Percentiles rank a stretch among this genome's conserved stretches.
Conservation (phyloP, 2,888 invertebrate species). For the Dioctria linearis region DNA sequence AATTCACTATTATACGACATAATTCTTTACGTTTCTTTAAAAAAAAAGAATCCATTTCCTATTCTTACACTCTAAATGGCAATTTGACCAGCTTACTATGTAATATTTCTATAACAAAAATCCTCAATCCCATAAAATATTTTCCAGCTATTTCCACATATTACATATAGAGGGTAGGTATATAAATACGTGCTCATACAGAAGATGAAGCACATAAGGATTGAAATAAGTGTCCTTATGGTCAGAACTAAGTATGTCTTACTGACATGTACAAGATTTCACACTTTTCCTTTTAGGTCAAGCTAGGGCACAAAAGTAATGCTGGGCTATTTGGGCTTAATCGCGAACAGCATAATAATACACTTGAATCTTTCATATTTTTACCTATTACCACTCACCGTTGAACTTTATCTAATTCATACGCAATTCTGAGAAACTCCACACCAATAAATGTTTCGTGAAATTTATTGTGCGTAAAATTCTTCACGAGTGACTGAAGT, state of each 20-base stretch:
- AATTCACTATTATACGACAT: too few species aligned
- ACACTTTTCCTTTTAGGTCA: constrained; percentile 26
- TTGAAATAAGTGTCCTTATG: constrained; percentile 37
- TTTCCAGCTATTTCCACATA: constrained; percentile 27
- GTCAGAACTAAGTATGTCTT: constrained; percentile 33
- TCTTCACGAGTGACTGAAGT: constrained; percentile 3
- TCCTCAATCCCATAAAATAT: background rate
- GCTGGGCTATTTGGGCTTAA: constrained; percentile 18
- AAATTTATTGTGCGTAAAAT: constrained; percentile 45
- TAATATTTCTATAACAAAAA: background rate
- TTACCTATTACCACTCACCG: background rate
- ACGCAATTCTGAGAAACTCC: background rate
- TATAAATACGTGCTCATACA: constrained; percentile 30
- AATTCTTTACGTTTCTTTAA: too few species aligned
- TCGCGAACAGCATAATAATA: constrained; percentile 35
- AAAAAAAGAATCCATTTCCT: background rate
- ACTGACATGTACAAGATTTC: constrained; percentile 44
- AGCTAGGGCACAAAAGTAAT: background rate
- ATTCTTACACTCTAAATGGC: background rate
- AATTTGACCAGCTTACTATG: background rate
- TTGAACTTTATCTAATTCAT: constrained; percentile 24
- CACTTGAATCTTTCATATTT: constrained; percentile 24
- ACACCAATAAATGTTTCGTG: constrained; percentile 11
- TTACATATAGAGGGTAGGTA: constrained; percentile 9
- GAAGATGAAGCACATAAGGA: constrained; percentile 11